Percentiles rank a stretch among this genome's conserved stretches.
phyloP scores from a whole-genome alignment of 2,888 invertebrate genomes.

The Pristionchus japonicus region DNA sequence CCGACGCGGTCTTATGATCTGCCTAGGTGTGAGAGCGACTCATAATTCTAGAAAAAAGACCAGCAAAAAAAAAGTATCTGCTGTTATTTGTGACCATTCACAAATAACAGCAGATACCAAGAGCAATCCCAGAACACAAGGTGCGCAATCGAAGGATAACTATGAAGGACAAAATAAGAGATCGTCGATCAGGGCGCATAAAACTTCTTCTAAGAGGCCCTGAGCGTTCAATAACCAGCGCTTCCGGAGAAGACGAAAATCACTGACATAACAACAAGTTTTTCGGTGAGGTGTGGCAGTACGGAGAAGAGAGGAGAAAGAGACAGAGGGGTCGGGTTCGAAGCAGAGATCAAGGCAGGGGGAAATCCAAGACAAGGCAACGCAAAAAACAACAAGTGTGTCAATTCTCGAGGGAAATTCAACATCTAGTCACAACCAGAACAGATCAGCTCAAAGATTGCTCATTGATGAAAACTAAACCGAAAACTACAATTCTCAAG shows the following conservation, averaged over 20 bases:
- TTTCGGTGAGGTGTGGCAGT: constrained; percentile 17
- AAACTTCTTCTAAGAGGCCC: no score
- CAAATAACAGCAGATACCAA: no score
- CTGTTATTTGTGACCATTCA: no score
- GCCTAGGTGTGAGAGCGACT: background rate
- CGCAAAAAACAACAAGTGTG: background rate
- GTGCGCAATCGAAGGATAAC: background rate
- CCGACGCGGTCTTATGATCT: background rate
- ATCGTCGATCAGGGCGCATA: background rate
- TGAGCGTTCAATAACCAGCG: background rate
- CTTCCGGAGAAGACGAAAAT: background rate
- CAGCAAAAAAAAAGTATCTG: no score
- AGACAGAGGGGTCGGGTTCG: background rate
- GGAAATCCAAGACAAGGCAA: background rate
- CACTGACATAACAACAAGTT: background rate
- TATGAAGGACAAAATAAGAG: background rate
- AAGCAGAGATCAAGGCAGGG: constrained; percentile 2
- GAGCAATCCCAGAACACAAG: background rate
- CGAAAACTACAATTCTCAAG: no score
- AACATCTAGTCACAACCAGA: background rate
- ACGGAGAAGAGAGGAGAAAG: background rate
- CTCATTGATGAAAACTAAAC: background rate
- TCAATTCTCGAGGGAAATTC: background rate
- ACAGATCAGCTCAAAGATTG: background rate
- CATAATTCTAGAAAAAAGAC: no score